A percentile compares a stretch with the other conserved stretches of the same genome.
Conservation (phyloP, 2,888 invertebrate genomes). For the Odontocerum albicorne region DNA sequence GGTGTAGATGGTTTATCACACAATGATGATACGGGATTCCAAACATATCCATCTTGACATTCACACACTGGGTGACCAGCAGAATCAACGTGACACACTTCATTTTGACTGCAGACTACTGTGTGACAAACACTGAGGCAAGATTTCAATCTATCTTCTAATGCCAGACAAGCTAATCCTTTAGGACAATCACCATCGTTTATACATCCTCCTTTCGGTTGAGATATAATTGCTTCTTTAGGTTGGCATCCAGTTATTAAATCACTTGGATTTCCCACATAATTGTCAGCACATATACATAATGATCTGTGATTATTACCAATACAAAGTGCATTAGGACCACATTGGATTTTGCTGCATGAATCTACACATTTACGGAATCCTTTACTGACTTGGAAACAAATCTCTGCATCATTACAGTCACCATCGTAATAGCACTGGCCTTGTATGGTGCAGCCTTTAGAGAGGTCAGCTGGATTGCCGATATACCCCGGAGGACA, state of each 20-base stretch:
- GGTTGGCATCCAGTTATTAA: conserved; percentile 77
- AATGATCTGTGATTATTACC: conserved; percentile 82
- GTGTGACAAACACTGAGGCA: conserved; percentile 80
- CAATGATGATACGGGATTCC: conserved; percentile 79
- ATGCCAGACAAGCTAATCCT: conserved; percentile 69
- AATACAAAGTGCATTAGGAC: conserved; percentile 86
- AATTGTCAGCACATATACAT: conserved; percentile 84
- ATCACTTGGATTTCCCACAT: conserved; percentile 80
- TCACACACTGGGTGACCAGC: conserved; percentile 74
- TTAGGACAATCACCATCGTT: conserved; percentile 71
- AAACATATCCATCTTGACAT: conserved; percentile 75
- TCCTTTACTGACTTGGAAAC: conserved; percentile 80
- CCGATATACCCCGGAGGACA: conserved; percentile 80
- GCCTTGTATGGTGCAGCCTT: conserved; percentile 73
- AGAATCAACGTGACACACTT: conserved; percentile 70
- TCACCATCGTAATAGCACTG: conserved; percentile 81
- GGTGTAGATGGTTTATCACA: conserved; percentile 89
- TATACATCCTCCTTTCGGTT: conserved; percentile 63
- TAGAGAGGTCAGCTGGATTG: conserved; percentile 67
- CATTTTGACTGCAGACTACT: conserved; percentile 81
- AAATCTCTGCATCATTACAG: conserved; percentile 82
- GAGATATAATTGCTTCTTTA: conserved; percentile 58
- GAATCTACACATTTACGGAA: conserved; percentile 83
- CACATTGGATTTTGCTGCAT: conserved; percentile 85
- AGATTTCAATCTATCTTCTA: conserved; percentile 63